A percentile compares a stretch with the other conserved stretches of the same genome.
These are phyloP conservation scores for Aspiorhynchus laticeps DNA, from an alignment of 2,113 vertebrate species.

Conservation along the genomic window DNA sequence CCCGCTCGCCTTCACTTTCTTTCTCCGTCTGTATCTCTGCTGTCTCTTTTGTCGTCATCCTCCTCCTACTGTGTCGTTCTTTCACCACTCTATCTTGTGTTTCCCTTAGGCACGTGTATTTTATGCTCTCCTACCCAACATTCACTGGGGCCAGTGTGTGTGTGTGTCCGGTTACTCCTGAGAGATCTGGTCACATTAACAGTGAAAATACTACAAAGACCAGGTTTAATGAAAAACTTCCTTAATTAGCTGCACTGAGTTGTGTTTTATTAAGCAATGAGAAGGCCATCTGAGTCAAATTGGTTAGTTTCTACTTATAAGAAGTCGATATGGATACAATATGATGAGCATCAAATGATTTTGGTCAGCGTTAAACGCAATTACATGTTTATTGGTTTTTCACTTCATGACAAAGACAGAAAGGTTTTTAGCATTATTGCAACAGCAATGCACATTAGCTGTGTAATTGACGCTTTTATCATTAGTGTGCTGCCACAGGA, in stretches of 20 bases:
- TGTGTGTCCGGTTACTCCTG: neutral
- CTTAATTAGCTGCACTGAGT: neutral
- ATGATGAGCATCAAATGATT: neutral
- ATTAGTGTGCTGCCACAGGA: neutral
- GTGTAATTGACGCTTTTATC: neutral
- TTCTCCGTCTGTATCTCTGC: neutral
- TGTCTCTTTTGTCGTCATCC: neutral
- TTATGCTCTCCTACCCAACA: neutral
- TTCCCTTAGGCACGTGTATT: neutral
- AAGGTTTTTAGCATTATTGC: neutral
- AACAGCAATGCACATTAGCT: neutral
- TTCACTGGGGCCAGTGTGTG: neutral
- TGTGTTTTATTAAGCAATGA: neutral
- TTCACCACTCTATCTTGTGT: constrained; percentile 34
- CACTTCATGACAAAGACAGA: neutral
- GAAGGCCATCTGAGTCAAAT: neutral
- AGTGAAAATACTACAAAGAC: neutral
- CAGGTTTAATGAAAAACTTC: neutral
- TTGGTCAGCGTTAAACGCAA: neutral
- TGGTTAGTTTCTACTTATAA: neutral
- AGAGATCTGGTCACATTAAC: neutral
- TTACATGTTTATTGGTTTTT: neutral
- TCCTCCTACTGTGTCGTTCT: neutral
- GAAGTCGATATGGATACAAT: neutral
- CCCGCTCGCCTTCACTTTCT: neutral